Evolutionary conservation across 92 coral and sea anemone species (phyloP).

Genomic region (Isaurus tuberculatus): DNA sequence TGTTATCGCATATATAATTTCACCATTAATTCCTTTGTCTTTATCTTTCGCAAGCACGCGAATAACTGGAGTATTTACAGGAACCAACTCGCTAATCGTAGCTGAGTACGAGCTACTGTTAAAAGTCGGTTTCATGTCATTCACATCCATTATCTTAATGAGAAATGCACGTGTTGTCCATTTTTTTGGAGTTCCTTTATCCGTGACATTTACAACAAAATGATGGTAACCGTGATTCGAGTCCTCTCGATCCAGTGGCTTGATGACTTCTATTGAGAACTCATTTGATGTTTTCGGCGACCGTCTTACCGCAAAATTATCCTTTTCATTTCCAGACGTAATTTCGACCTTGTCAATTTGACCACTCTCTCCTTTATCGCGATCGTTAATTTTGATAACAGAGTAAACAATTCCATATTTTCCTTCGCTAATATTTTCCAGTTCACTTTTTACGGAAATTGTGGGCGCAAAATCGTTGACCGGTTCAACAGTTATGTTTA

Average conservation of each 20-base stretch:
- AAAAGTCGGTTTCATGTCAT: slow-evolving; percentile 72
- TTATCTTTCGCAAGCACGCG: slow-evolving; percentile 74
- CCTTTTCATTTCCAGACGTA: slow-evolving; percentile 75
- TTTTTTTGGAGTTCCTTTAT: slow-evolving; percentile 83
- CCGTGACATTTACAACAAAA: slow-evolving; percentile 64
- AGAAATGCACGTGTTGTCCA: slow-evolving; percentile 66
- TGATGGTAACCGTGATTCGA: slow-evolving; percentile 56
- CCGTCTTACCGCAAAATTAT: slow-evolving; percentile 68
- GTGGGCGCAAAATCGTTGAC: slow-evolving; percentile 85
- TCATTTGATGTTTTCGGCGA: slow-evolving; percentile 60
- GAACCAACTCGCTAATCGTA: slow-evolving; percentile 83
- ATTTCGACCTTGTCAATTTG: slow-evolving; percentile 83
- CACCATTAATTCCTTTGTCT: slow-evolving; percentile 64
- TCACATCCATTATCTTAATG: slow-evolving; percentile 64
- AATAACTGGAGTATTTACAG: slow-evolving; percentile 78
- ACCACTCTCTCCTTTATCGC: slow-evolving; percentile 81
- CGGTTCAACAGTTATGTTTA: slow-evolving; percentile 69
- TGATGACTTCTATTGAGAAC: slow-evolving; percentile 64
- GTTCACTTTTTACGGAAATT: slow-evolving; percentile 65
- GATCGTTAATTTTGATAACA: slow-evolving; percentile 72
- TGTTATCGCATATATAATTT: slow-evolving; percentile 66
- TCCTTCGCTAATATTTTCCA: slow-evolving; percentile 65
- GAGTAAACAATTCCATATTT: slow-evolving; percentile 68
- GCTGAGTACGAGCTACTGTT: slow-evolving; percentile 68
- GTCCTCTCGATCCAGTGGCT: slow-evolving; percentile 77